phyloP scores from a whole-genome alignment of 2,113 vertebrate genomes.

The Toxotes jaculatrix region DNA sequence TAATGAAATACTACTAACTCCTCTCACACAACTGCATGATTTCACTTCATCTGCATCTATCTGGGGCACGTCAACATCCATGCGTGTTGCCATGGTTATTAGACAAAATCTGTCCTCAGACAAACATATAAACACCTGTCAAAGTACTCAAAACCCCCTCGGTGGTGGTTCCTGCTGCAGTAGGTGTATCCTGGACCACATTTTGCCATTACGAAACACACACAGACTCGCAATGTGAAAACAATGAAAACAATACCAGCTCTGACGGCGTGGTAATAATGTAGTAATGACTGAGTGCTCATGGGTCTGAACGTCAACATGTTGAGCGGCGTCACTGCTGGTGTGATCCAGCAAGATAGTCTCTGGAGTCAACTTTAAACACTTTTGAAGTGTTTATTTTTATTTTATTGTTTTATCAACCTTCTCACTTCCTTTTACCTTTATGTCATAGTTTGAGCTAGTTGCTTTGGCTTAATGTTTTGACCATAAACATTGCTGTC shows the following conservation, averaged over 20 bases:
- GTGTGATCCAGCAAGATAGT: too few relatives aligned
- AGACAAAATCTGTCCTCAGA: not conserved
- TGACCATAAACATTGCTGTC: not conserved
- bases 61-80: slow-evolving; percentile 17
- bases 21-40: not conserved
- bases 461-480: not conserved
- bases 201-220: too few relatives aligned
- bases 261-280: too few relatives aligned
- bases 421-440: not conserved
- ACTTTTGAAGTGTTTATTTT: not conserved
- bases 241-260: too few relatives aligned
- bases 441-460: not conserved
- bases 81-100: slow-evolving; percentile 16
- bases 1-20: not conserved
- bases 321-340: too few relatives aligned
- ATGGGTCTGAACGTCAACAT: too few relatives aligned
- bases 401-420: not conserved
- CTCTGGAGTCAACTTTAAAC: not conserved
- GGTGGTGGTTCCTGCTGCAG: too few relatives aligned
- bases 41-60: slow-evolving; percentile 4
- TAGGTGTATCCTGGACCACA: too few relatives aligned
- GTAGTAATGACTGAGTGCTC: too few relatives aligned
- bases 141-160: too few relatives aligned
- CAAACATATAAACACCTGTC: too few relatives aligned
- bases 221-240: too few relatives aligned